Evolutionary conservation across 2,113 vertebrate species (phyloP), one percentile per base, ranked within the genome.

Genomic region (Heloderma charlesbogerti): DNA sequence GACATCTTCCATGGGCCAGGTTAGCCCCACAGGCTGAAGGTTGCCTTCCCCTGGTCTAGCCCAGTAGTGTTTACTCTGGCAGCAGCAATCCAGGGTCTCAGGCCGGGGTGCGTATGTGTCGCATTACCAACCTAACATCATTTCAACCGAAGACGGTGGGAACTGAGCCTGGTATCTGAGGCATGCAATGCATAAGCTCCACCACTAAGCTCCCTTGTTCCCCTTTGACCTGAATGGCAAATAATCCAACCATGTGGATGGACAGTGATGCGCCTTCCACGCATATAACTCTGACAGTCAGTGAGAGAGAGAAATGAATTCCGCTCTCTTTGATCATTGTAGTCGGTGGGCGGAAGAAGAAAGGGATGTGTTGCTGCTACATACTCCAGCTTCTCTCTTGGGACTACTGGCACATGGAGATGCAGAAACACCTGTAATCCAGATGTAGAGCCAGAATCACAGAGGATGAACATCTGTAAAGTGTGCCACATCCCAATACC

Each of bases 381-480:
- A 85, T 89, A 83, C 40, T 84, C 85, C 3, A 0, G 1, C 89
- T 54, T 89, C 79, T 93, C 74, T 74, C 0, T 7, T 84, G 83
- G 75, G 67, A 29, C 86, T 48, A 60, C 80, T 92, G 92, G 93
- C 25, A 40, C 89, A 0, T 20, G 67, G 92, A 86, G 92, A 86
- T 88, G 20, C 85, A 81, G 43, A 66, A 25, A 57, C 94, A 93
- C 51, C 97, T 98, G 97, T 85, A 60, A 1, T 0, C 94, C 97
- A 98, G 97, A 96, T 97, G 97, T 95, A 92, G 43, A 7, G 40
- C 0, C 27, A 15, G 85, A 87, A 48, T 60, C 40, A 45, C 40
- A 81, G 88, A 88, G 77, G 43, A 83, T 88, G 43, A 91, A 86
- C 92, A 92, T 96, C 95, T 97, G 96, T 37, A 71, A 78, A 90